Evolutionary conservation across 2,113 vertebrate species (phyloP).

Genomic region (Lepus americanus): DNA sequence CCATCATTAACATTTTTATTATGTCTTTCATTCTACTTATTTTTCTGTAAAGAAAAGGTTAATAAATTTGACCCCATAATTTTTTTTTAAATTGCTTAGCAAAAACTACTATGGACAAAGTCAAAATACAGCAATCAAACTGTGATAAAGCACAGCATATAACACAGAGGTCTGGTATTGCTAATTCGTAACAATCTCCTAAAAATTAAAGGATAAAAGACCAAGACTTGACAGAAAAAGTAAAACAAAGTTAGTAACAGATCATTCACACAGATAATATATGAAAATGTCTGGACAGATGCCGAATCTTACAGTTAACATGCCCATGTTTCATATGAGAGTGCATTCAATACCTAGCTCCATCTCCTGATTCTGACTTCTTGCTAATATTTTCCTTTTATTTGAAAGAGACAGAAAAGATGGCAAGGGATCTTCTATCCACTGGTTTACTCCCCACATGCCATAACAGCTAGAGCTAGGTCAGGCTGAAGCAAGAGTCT

Average conservation of each 20-base stretch:
- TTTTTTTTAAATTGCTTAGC: neutral
- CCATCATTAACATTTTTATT: neutral
- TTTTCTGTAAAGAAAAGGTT: slow-evolving; percentile 19
- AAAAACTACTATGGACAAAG: neutral
- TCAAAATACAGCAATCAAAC: neutral
- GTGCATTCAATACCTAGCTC: too few relatives aligned
- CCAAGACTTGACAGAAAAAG: neutral
- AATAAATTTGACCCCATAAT: neutral
- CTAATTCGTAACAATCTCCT: neutral
- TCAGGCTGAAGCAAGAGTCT: too few relatives aligned
- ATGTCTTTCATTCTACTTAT: neutral
- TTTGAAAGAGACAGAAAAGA: too few relatives aligned
- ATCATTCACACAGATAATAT: neutral
- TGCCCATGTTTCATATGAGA: too few relatives aligned
- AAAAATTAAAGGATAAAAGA: neutral
- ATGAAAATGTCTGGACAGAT: neutral
- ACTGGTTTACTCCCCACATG: too few relatives aligned
- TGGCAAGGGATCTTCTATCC: too few relatives aligned
- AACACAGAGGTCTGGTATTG: neutral
- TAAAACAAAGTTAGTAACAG: neutral
- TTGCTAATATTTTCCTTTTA: too few relatives aligned
- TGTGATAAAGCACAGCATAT: neutral
- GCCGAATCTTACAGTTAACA: too few relatives aligned
- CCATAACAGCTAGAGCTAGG: too few relatives aligned
- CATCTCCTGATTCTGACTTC: too few relatives aligned